These are phyloP conservation scores for Elysia crispata DNA, from an alignment of 2,888 invertebrate species.

Conservation along the genomic window DNA sequence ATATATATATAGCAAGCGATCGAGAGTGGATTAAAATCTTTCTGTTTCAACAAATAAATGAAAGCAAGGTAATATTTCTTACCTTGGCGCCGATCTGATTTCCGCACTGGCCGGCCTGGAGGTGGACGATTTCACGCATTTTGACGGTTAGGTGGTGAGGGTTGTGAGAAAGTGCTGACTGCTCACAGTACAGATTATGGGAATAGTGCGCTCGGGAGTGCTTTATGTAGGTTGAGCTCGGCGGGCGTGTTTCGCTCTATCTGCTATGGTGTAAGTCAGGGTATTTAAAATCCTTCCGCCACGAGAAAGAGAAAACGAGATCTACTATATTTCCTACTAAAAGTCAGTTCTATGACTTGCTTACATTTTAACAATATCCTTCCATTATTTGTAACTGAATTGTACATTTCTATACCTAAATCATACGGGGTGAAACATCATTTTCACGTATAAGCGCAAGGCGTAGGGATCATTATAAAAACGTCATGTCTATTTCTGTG, in stretches of 20 bases:
- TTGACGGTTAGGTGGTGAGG: not conserved
- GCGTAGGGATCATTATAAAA: slow-evolving; percentile 21
- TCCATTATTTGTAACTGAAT: no score
- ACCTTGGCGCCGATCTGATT: slow-evolving; percentile 70
- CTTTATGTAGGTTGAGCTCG: no score
- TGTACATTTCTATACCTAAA: no score
- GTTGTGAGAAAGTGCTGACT: not conserved
- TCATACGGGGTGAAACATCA: not conserved
- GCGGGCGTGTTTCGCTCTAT: not conserved
- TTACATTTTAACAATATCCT: no score
- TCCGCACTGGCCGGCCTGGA: slow-evolving; percentile 70
- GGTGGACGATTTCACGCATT: slow-evolving; percentile 55
- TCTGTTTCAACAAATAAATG: no score
- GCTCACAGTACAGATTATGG: not conserved
- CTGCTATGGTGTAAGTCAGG: not conserved
- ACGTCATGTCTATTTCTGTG: slow-evolving; percentile 36
- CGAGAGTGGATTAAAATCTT: no score
- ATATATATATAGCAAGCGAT: no score
- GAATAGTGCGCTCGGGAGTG: not conserved
- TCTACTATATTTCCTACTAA: no score
- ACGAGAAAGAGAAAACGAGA: not conserved
- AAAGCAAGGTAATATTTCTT: slow-evolving; percentile 16
- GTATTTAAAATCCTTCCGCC: slow-evolving; percentile 33
- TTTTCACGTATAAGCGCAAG: not conserved
- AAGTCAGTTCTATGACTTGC: no score